Conservation (phyloP, 2,113 vertebrate genomes). For the Lepus timidus region DNA sequence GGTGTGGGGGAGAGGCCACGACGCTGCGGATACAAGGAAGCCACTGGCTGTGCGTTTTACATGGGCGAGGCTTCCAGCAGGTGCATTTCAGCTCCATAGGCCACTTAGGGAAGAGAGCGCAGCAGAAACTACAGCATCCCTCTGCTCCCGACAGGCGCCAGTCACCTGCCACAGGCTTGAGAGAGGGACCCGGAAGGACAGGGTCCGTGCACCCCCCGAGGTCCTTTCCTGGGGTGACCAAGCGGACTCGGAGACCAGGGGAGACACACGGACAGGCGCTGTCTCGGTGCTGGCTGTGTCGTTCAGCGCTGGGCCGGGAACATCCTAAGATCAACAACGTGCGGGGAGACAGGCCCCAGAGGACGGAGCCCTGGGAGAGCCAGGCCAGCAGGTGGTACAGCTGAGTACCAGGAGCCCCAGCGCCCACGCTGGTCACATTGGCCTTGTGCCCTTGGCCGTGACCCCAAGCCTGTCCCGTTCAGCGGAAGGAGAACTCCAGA, state of each 20-base stretch:
- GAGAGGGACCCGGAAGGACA: accelerated
- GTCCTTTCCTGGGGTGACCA: background rate
- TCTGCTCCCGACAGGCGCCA: background rate
- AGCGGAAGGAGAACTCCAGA: background rate
- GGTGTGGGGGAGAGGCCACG: background rate
- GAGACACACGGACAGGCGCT: accelerated
- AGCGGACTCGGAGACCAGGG: background rate
- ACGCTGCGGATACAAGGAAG: background rate
- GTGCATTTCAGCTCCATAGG: background rate
- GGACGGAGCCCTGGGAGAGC: background rate
- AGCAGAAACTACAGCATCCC: background rate
- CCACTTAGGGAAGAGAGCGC: background rate
- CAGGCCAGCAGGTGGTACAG: slow-evolving; percentile 10
- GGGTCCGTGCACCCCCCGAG: too few relatives aligned
- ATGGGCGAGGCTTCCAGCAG: background rate
- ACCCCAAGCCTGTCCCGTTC: accelerated
- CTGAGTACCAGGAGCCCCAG: background rate
- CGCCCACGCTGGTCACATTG: accelerated
- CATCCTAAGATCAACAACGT: background rate
- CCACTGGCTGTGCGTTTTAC: background rate
- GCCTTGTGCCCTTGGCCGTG: accelerated
- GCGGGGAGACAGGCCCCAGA: background rate
- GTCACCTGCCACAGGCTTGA: background rate
- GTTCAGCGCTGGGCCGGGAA: background rate
- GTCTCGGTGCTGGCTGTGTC: background rate